Base-by-base conservation (phyloP, 2,888 invertebrate genomes). In the Microplitis deprimator region DNA sequence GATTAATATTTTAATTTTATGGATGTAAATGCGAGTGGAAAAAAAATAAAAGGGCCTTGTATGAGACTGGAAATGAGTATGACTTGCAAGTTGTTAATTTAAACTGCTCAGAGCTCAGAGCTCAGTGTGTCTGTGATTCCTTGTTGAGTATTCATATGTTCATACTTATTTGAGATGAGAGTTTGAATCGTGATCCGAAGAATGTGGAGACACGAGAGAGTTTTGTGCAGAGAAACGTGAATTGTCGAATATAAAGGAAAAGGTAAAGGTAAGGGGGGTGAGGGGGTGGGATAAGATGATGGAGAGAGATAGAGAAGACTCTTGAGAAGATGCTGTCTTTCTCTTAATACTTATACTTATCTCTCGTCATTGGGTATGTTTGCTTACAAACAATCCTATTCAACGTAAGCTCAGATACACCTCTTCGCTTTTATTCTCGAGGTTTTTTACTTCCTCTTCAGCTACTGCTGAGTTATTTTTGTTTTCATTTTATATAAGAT, bases 31-130 rank as follows among this genome's bases (percentile, higher is more conserved):
- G 50, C 20, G 10, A 40, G 6, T 10, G 62, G 1, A 39, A 50
- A 16, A 73, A 38, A 73, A 67, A 67, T 10, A 67, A 38, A 67
- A 67, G n/a, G n/a, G 17, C 40, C 39, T 8, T 40, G 16, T 16
- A 20, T 65, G 29, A 65, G 38, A 8, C 10, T 13, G 65, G 38
- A 13, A 65, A 65, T 65, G 65, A 81, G 82, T 82, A 83, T 88
- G 88, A 88, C 88, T 88, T 87, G 88, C 87, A 87, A 82, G 86
- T 87, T 87, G 85, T 85, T 87, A 87, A 88, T 88, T 88, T 89
- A 85, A 50, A 50, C 13, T 13, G 50, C 50, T 13, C 13, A 50
- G 50, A 50, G 50, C 50, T 50, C 10, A 13, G 3, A 50, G 8
- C 50, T 8, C 10, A 10, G 50, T 87, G 86, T 85, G 65, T 85